Percentiles rank a stretch among this genome's conserved stretches.
Evolutionary conservation across 2,888 invertebrate species (phyloP).

Genomic region (Physocephala rufipes): DNA sequence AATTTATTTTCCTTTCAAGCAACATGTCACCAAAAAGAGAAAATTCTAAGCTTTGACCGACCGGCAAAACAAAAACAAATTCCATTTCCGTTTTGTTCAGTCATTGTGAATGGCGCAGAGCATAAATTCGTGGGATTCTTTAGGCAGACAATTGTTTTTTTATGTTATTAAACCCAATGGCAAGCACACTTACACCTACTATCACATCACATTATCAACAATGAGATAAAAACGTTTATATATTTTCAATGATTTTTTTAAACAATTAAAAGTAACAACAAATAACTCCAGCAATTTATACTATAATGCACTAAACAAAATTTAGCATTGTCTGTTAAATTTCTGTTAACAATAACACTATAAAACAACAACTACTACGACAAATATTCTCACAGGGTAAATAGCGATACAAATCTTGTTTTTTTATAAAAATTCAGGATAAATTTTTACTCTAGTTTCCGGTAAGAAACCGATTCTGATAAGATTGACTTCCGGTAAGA

Average conservation of each 20-base stretch:
- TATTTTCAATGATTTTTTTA: background rate
- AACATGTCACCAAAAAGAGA: no score
- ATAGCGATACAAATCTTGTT: no score
- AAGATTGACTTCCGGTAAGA: background rate
- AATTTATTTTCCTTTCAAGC: no score
- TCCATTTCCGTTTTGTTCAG: slow-evolving; percentile 2
- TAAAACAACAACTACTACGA: slow-evolving; percentile 8
- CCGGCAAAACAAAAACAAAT: background rate
- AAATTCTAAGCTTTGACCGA: no score
- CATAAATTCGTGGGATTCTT: background rate
- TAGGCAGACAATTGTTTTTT: background rate
- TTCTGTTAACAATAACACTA: background rate
- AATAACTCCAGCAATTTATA: background rate
- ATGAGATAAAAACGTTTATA: background rate
- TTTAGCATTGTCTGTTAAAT: background rate
- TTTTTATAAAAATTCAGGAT: background rate
- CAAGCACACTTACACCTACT: background rate
- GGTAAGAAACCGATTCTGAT: background rate
- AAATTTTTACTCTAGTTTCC: background rate
- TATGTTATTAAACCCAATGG: background rate
- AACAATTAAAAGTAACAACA: background rate
- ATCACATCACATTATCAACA: background rate
- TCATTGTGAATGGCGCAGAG: background rate
- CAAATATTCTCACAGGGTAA: background rate
- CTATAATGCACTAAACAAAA: background rate